Evolutionary conservation across 2,797 vertebrate species (phyloP).

Genomic region (Tokudaia muenninki): DNA sequence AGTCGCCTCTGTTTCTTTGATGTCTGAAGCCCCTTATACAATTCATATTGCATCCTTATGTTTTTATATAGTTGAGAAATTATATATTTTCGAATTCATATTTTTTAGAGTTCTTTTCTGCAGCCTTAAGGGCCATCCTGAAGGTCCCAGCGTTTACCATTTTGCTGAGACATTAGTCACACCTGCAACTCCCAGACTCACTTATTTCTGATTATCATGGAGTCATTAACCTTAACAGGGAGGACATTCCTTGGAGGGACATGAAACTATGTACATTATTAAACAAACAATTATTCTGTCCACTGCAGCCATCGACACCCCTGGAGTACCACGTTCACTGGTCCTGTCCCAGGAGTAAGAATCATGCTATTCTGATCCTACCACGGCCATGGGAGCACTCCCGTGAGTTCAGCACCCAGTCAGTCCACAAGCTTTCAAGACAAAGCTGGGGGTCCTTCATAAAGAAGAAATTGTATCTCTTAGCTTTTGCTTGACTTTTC

Average conservation of each 20-base stretch:
- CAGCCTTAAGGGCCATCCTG: neutral
- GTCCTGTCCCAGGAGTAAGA: neutral
- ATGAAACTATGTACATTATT: neutral
- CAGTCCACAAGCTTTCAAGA: neutral
- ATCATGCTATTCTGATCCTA: neutral
- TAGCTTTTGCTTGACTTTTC: neutral
- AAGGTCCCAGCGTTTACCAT: neutral
- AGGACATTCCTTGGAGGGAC: neutral
- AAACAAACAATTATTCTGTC: neutral
- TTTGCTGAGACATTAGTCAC: neutral
- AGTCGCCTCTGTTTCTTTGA: neutral
- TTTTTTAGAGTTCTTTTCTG: neutral
- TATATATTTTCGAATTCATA: neutral
- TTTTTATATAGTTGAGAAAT: neutral
- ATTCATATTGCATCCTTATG: neutral
- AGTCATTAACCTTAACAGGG: neutral
- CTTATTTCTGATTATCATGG: neutral
- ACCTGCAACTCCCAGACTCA: neutral
- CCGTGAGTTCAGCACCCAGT: neutral
- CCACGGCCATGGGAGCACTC: neutral
- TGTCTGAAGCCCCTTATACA: neutral
- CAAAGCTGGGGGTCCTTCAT: neutral
- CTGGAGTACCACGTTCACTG: neutral
- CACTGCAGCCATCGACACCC: no score
- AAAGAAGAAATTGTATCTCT: constrained; percentile 12